Evolutionary conservation across 2,113 vertebrate species (phyloP), one percentile per base, ranked within the genome.

Genomic region (Daubentonia madagascariensis): DNA sequence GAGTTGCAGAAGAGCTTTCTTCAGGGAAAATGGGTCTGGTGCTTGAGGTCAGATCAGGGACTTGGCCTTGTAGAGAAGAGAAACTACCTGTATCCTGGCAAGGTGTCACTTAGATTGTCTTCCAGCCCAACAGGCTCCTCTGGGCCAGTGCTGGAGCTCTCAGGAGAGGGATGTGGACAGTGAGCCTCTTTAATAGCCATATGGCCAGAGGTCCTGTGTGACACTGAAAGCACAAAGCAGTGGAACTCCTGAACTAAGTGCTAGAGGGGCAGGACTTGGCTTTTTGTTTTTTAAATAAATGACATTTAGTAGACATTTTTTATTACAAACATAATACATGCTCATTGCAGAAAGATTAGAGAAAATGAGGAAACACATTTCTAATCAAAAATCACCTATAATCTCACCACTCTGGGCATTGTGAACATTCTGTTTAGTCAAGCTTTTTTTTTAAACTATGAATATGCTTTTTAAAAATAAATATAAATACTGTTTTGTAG

Each of bases 381-480:
- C n/a, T n/a, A n/a, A n/a, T 52, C 0, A 4, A 63, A 88, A 17
- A 20, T 43, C 8, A 68, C 6, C 50, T n/a, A 13, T 17, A 52
- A 32, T 67, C 32, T 7, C 6, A 43, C 28, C 4, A n/a, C 23
- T 48, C 54, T 17, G 37, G 5, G 43, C 54, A 76, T 8, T 61
- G 5, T 7, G 45, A 70, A 40, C 2, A 37, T 37, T 92, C 63
- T 57, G 3, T 86, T 79, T 43, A 63, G 43, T 30, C 4, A 76
- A 35, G 7, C 32, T 11, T 76, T 52, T 59, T 54, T 32, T 43
- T 48, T 11, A 61, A 54, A 50, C 11, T n/a, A 13, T 63, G 52
- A 70, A 9, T 45, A n/a, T n/a, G n/a, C 14, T 59, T 88, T 30
- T 80, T 28, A 84, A 76, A 96, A 96, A 45, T 50, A 68, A 80